Evolutionary conservation across 2,113 vertebrate species (phyloP).

Genomic region (Catagonus wagneri): DNA sequence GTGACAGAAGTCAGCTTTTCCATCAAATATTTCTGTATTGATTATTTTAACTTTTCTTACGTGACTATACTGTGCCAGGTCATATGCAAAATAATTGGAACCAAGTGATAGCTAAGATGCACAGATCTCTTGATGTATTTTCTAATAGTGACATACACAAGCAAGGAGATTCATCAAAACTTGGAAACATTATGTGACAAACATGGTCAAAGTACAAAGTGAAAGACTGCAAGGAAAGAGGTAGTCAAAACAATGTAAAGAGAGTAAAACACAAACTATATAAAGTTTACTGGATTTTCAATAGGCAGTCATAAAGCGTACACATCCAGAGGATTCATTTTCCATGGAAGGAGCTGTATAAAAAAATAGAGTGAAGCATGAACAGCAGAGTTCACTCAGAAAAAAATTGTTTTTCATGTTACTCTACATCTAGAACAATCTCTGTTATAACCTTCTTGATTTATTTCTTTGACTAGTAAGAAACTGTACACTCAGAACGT

Average conservation of each 20-base stretch:
- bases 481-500: background rate
- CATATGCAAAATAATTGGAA: background rate
- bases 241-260: background rate
- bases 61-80: background rate
- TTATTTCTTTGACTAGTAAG: slow-evolving; percentile 43
- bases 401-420: slow-evolving; percentile 12
- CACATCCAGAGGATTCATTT: background rate
- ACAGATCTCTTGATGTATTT: background rate
- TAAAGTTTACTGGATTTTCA: background rate
- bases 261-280: background rate
- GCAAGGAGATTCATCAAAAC: background rate
- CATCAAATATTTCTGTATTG: background rate
- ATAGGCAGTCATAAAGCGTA: background rate
- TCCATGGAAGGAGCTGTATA: background rate
- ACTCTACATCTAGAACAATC: background rate
- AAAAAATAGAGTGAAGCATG: background rate
- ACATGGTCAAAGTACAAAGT: background rate
- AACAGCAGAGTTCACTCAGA: background rate
- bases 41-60: background rate
- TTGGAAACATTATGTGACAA: background rate
- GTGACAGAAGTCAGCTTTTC: background rate
- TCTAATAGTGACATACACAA: background rate
- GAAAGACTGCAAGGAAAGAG: background rate
- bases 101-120: background rate
- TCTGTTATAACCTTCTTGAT: background rate